phyloP scores from a whole-genome alignment of 2,797 vertebrate species.

The Megaceryle alcyon region DNA sequence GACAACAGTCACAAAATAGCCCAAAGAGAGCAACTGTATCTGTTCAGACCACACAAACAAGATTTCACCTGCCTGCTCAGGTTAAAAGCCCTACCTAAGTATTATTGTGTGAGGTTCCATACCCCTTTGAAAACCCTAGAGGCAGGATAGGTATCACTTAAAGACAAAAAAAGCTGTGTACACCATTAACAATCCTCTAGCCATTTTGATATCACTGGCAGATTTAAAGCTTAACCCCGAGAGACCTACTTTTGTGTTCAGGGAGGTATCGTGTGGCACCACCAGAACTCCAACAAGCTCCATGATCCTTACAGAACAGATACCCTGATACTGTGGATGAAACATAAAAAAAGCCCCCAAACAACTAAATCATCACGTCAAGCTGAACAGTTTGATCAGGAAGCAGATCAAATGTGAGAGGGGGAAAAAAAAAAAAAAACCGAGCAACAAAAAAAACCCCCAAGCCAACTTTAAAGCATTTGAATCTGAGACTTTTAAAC shows the following conservation, averaged over 20 bases:
- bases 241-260: not conserved
- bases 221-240: not conserved
- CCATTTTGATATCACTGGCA: not conserved
- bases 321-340: not conserved
- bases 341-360: not conserved
- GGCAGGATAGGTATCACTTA: not conserved
- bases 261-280: not conserved
- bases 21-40: not conserved
- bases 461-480: not conserved
- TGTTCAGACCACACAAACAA: not conserved
- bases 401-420: constrained; percentile 5
- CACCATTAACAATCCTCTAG: not conserved
- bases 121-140: not conserved
- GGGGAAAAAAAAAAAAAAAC: not conserved
- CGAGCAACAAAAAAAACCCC: no score
- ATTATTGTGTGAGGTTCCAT: not conserved
- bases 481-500: not conserved
- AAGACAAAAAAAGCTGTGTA: not conserved
- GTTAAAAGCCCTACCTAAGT: not conserved
- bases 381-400: not conserved
- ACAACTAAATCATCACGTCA: not conserved
- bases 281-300: not conserved
- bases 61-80: not conserved
- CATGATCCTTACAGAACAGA: not conserved
- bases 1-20: not conserved